These are phyloP conservation scores for Drosophila sproati DNA, from an alignment of 1,140 invertebrate species.

Conservation along the genomic window DNA sequence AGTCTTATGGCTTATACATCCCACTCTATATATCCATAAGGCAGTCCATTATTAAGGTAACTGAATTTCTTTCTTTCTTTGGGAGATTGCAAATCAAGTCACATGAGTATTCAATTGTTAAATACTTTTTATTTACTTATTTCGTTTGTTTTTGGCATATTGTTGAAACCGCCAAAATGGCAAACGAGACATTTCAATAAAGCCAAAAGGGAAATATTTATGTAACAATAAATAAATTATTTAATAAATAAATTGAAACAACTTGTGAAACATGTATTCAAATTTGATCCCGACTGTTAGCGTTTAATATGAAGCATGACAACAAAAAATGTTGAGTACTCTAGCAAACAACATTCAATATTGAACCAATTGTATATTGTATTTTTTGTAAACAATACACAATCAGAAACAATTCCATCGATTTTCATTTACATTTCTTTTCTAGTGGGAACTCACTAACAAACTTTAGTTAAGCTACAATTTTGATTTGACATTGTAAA, in stretches of 20 bases:
- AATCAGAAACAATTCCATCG: background rate
- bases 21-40: background rate
- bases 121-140: constrained; percentile 36
- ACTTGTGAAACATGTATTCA: constrained; percentile 3
- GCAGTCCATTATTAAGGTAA: background rate
- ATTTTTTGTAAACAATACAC: background rate
- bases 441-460: background rate
- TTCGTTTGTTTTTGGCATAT: constrained; percentile 24
- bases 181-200: constrained; percentile 15
- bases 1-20: constrained; percentile 5
- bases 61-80: constrained; percentile 22
- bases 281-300: constrained; percentile 5
- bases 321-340: constrained; percentile 1
- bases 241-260: constrained; percentile 11
- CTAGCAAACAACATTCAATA: no score
- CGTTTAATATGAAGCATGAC: background rate
- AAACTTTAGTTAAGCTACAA: background rate
- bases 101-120: constrained; percentile 24
- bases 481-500: constrained; percentile 1
- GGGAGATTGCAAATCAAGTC: constrained; percentile 10
- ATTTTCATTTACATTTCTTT: background rate
- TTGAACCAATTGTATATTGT: background rate
- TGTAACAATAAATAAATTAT: constrained; percentile 2
- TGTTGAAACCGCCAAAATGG: constrained; percentile 41
- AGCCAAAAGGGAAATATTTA: constrained; percentile 15